These are phyloP conservation scores for Cabera pusaria DNA, from an alignment of 2,888 invertebrate species.

Conservation along the genomic window DNA sequence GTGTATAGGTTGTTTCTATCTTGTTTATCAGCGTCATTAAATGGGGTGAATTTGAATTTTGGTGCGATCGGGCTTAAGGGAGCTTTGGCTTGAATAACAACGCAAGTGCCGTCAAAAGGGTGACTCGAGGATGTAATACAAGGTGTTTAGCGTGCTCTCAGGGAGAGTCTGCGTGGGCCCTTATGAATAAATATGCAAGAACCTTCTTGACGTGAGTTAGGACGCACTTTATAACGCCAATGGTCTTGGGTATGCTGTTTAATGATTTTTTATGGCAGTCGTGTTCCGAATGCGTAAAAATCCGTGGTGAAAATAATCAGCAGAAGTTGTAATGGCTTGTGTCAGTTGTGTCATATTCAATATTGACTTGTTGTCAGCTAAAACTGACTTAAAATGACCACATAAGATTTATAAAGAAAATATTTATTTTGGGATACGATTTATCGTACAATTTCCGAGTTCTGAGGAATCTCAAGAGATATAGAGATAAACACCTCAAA, in stretches of 20 bases:
- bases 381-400: no score
- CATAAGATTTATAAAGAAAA: no score
- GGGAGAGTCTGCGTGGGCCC: constrained; percentile 38
- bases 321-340: no score
- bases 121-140: constrained; percentile 49
- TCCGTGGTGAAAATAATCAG: no score
- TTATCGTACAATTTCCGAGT: no score
- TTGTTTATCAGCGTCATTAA: constrained; percentile 27
- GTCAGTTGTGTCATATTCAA: no score
- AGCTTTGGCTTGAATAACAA: constrained; percentile 46
- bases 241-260: neutral
- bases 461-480: no score
- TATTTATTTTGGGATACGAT: no score
- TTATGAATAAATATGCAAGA: constrained; percentile 56
- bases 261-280: neutral
- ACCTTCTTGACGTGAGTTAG: constrained; percentile 21
- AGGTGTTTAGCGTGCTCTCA: constrained; percentile 50
- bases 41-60: constrained; percentile 42
- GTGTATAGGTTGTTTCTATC: constrained; percentile 13
- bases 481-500: no score
- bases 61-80: constrained; percentile 24
- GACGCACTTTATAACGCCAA: neutral
- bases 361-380: no score
- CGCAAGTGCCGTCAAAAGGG: constrained; percentile 49
- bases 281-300: neutral